These are phyloP conservation scores for Artibeus lituratus DNA, from an alignment of 2,797 vertebrate genomes.

Conservation along the genomic window DNA sequence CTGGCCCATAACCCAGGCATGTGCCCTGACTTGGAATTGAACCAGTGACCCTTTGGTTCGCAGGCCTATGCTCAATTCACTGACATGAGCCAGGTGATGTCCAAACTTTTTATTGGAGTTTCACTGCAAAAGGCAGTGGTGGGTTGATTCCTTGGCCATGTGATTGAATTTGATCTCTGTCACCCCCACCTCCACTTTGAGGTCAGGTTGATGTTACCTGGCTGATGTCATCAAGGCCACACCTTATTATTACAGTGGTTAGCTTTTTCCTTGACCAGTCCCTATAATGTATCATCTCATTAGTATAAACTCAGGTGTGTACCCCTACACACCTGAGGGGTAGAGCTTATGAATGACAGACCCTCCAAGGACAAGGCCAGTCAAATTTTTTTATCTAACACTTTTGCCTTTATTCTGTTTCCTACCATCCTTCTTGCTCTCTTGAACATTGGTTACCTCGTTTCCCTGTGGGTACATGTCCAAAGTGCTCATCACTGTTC, in stretches of 20 bases:
- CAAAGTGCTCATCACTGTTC: neutral
- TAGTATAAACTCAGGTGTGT: neutral
- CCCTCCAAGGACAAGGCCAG: neutral
- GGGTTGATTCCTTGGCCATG: neutral
- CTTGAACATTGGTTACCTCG: neutral
- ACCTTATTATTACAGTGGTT: neutral
- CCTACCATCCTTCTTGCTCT: neutral
- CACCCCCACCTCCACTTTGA: neutral
- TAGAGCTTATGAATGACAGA: neutral
- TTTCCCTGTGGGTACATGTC: neutral
- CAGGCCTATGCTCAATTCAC: too few relatives aligned
- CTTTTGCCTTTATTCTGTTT: neutral
- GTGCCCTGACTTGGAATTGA: too few relatives aligned
- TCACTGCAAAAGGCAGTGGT: neutral
- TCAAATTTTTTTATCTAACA: neutral
- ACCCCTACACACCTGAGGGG: accelerated
- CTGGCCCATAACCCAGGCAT: too few relatives aligned
- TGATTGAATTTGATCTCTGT: neutral
- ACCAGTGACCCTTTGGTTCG: too few relatives aligned
- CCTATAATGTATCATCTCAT: neutral
- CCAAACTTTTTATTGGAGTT: neutral
- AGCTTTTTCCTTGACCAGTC: neutral
- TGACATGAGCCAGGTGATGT: too few relatives aligned
- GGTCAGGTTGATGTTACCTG: neutral
- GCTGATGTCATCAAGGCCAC: neutral